Evolutionary conservation across 2,888 invertebrate genomes (phyloP), one percentile per base, ranked within the genome.

Genomic region (Xylota segnis): DNA sequence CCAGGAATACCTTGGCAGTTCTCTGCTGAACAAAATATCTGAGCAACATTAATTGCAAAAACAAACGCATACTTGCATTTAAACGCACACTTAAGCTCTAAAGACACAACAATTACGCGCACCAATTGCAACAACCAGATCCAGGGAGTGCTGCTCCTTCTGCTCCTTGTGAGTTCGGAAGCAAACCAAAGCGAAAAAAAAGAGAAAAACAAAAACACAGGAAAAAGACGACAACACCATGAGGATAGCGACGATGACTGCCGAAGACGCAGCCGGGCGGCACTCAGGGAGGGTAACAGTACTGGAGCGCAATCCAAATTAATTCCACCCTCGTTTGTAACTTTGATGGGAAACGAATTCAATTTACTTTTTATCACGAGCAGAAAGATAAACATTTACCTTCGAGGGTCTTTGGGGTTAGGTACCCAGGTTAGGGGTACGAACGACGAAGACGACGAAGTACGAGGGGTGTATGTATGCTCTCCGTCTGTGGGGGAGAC

Each of bases 271-370:
- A 37, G 2, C 52, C 7, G 12, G 27, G 50, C n/a, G 47, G 43
- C 7, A 18, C 5, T 45, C 43, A 16, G n/a, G 59, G 12, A 12
- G 29, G 29, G 58, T 27, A 47, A 29, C 37, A 16, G 40, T 61
- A 61, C 58, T 72, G 43, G 47, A 45, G 45, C 70, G 59, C 66
- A 27, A 72, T 72, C 77, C 61, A 81, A 86, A 84, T 86, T 86
- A 86, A 86, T 86, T 86, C 86, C 54, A 72, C 71, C 86, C 82
- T 86, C 86, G 86, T 86, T 82, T 72, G 72, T 68, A 82, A 82
- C 86, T 86, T 86, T 86, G 86, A 86, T 86, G 82, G 86, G 72
- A 86, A 86, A 86, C 76, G 86, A 81, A 86, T 86, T 86, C 82
- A 86, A 86, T 86, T 86, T 86, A 86, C 77, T 86, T 82, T 86